phyloP scores from a whole-genome alignment of 1,140 invertebrate species.

The Diachasma alloeum region DNA sequence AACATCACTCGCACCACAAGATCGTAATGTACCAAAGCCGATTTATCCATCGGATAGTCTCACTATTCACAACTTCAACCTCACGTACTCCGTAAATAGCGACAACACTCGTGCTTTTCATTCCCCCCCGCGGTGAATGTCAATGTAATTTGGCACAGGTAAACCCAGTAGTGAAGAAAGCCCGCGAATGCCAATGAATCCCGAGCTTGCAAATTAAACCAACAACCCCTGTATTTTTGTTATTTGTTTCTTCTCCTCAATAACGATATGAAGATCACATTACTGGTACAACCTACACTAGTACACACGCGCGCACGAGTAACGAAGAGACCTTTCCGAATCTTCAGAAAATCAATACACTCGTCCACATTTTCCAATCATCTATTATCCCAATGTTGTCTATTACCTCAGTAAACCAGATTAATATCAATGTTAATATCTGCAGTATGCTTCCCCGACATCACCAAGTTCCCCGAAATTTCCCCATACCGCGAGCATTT shows the following conservation, averaged over 20 bases:
- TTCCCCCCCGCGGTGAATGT: too few species aligned
- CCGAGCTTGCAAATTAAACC: background rate
- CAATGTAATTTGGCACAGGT: background rate
- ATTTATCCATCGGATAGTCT: background rate
- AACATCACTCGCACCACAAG: background rate
- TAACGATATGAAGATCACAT: constrained; percentile 7
- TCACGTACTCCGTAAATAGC: background rate
- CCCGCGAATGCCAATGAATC: too few species aligned
- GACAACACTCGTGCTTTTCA: too few species aligned
- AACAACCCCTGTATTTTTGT: background rate
- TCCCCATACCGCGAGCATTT: background rate
- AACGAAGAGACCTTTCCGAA: constrained; percentile 11
- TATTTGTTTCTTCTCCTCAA: background rate
- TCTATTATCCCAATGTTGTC: background rate
- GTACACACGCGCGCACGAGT: constrained; percentile 8
- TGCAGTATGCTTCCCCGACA: background rate
- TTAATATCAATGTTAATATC: background rate
- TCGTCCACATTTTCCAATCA: background rate
- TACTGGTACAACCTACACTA: background rate
- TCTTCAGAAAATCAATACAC: constrained; percentile 11
- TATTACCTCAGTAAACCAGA: background rate
- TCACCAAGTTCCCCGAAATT: background rate
- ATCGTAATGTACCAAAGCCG: background rate
- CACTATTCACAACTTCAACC: background rate
- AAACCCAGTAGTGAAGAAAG: background rate